These are phyloP conservation scores for Brachionus rubens DNA, from an alignment of 1,140 invertebrate species.

Conservation along the genomic window DNA sequence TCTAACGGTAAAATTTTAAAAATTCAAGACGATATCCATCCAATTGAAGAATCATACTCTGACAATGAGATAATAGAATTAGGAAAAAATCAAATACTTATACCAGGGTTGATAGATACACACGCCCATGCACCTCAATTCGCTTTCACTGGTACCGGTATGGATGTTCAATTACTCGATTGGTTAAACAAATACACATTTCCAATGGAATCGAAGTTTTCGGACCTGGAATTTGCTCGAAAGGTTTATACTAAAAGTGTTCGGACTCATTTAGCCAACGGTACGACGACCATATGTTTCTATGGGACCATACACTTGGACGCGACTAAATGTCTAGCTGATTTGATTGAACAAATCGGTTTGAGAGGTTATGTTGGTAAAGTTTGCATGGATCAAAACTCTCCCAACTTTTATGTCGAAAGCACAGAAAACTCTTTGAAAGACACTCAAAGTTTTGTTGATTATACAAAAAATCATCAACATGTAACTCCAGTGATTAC, in stretches of 20 bases:
- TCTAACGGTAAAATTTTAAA: too few species aligned
- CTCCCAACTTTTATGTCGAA: constrained; percentile 66
- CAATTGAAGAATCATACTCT: too few species aligned
- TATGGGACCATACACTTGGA: constrained; percentile 75
- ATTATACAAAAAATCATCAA: background rate
- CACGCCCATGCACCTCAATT: constrained; percentile 85
- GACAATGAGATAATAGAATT: too few species aligned
- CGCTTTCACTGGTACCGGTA: constrained; percentile 75
- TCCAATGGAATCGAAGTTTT: constrained; percentile 73
- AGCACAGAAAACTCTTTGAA: constrained; percentile 61
- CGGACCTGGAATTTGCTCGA: constrained; percentile 69
- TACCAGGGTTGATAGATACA: constrained; percentile 81
- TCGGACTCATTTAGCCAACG: constrained; percentile 67
- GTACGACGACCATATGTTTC: constrained; percentile 83
- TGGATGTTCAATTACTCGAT: constrained; percentile 73
- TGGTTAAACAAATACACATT: constrained; percentile 85
- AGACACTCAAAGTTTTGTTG: constrained; percentile 63
- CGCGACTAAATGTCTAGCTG: constrained; percentile 70
- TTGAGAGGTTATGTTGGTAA: constrained; percentile 84
- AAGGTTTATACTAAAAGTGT: constrained; percentile 73
- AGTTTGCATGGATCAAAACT: constrained; percentile 75
- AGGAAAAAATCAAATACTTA: constrained; percentile 73
- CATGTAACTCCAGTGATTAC: constrained; percentile 73
- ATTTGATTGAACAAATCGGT: constrained; percentile 65
- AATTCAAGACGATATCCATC: too few species aligned